phyloP scores from a whole-genome alignment of 2,113 vertebrate species.

The Brevimyrus niger region DNA sequence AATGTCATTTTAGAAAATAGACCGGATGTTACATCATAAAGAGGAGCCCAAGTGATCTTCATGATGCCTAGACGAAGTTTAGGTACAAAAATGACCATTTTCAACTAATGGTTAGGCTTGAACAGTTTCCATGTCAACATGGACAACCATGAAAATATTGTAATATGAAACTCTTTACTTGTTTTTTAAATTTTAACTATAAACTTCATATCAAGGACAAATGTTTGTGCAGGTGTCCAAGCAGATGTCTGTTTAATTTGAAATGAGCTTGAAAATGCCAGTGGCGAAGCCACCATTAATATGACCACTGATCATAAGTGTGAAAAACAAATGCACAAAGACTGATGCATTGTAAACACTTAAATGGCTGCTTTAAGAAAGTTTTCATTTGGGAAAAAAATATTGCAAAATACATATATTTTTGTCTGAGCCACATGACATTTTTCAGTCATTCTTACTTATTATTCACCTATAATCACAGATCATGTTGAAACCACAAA shows the following conservation, averaged over 20 bases:
- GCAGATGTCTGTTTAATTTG: not conserved
- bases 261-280: not conserved
- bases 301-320: not conserved
- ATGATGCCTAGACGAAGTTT: not conserved
- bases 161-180: not conserved
- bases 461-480: not conserved
- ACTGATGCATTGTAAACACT: not conserved
- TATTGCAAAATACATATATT: not conserved
- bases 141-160: not conserved
- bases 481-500: not conserved
- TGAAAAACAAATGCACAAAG: not conserved
- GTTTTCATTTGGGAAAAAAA: not conserved
- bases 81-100: not conserved
- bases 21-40: not conserved
- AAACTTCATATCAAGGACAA: not conserved
- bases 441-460: not conserved
- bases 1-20: not conserved
- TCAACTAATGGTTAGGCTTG: not conserved
- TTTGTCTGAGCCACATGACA: not conserved
- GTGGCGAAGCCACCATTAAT: not conserved
- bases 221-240: not conserved
- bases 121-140: not conserved
- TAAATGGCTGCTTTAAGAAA: not conserved
- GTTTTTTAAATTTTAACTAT: not conserved
- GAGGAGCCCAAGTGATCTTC: not conserved